Conservation (phyloP, 2,113 vertebrate genomes). For the Rhagologus leucostigma region DNA sequence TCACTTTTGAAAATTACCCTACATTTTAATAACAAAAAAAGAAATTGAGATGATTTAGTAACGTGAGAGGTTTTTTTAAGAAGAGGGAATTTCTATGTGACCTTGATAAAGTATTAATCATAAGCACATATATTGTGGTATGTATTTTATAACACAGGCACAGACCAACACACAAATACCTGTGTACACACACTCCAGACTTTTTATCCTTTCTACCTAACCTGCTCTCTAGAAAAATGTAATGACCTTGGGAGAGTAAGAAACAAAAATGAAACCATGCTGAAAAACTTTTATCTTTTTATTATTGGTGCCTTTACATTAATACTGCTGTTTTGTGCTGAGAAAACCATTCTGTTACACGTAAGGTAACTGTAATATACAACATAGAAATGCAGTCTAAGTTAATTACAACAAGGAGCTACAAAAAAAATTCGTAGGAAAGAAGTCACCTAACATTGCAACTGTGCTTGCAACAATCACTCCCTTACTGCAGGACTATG, state of each 20-base stretch:
- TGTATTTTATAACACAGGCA: neutral
- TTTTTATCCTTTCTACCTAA: neutral
- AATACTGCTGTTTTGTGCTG: constrained; percentile 89
- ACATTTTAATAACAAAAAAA: neutral
- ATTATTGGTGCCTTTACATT: constrained; percentile 76
- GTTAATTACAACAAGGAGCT: constrained; percentile 92
- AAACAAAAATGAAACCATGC: constrained; percentile 58
- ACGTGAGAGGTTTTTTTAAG: neutral
- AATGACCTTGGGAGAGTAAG: neutral
- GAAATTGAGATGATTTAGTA: neutral
- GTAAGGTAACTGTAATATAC: constrained; percentile 91
- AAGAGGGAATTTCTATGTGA: neutral
- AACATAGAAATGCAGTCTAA: constrained; percentile 93
- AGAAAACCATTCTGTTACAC: constrained; percentile 88
- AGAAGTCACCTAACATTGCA: constrained; percentile 85
- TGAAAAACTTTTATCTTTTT: constrained; percentile 76
- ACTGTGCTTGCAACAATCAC: constrained; percentile 77
- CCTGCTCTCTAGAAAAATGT: neutral
- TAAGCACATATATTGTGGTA: neutral
- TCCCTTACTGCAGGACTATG: constrained; percentile 73
- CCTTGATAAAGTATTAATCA: neutral
- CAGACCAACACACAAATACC: too few relatives aligned
- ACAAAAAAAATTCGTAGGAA: constrained; percentile 87
- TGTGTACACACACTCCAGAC: neutral
- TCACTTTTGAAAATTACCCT: neutral